A percentile compares a stretch with the other conserved stretches of the same genome.
Evolutionary conservation across 1,140 invertebrate species (phyloP).

Genomic region (Drosophila mojavensis): DNA sequence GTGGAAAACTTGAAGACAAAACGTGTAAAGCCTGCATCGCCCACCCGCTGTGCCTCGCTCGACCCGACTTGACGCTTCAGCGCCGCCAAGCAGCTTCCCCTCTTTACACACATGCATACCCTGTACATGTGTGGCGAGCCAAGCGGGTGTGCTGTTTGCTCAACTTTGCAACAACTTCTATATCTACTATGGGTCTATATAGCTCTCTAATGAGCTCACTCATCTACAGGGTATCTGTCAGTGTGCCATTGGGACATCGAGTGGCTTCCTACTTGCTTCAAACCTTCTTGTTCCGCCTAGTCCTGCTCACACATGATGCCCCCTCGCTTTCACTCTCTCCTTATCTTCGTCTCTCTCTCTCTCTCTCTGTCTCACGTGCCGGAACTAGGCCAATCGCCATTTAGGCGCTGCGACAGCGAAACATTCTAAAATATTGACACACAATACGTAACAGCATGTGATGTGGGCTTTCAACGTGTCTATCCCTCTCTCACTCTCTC

Average conservation of each 20-base stretch:
- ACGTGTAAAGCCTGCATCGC: constrained; percentile 22
- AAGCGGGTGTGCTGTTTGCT: too few species aligned
- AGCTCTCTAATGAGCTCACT: too few species aligned
- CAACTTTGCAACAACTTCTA: too few species aligned
- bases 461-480: not conserved
- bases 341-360: not conserved
- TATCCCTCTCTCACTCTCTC: not conserved
- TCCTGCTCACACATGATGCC: not conserved
- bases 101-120: too few species aligned
- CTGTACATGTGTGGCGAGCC: too few species aligned
- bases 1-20: constrained; percentile 32
- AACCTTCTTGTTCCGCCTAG: not conserved
- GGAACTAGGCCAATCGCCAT: constrained; percentile 31
- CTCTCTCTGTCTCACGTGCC: not conserved
- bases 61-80: too few species aligned
- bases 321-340: not conserved
- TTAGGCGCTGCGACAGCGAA: constrained; percentile 3
- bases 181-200: too few species aligned
- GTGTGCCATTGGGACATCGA: not conserved
- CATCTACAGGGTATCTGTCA: not conserved
- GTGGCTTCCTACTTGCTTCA: not conserved
- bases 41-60: too few species aligned
- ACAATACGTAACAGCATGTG: not conserved
- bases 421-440: constrained; percentile 31
- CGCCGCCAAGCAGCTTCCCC: too few species aligned